phyloP scores from a whole-genome alignment of 92 coral and sea anemone genomes.

The Virgularia gustaviana region DNA sequence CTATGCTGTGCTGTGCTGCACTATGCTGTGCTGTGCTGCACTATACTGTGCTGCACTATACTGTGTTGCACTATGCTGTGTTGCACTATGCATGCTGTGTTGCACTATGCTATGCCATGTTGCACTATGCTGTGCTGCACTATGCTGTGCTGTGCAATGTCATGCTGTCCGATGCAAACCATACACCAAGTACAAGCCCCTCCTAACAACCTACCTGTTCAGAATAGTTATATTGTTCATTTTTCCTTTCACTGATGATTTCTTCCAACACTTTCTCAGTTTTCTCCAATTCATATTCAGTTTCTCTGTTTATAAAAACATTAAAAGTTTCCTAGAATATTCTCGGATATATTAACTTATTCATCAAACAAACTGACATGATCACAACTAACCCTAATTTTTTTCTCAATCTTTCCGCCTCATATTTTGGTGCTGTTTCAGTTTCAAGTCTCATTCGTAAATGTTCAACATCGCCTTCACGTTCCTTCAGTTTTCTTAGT shows the following conservation, averaged over 20 bases:
- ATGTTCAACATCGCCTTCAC: constrained; percentile 34
- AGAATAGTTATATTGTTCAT: neutral
- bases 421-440: constrained; percentile 33
- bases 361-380: neutral
- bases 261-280: constrained; percentile 30
- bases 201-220: neutral
- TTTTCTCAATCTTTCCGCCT: constrained; percentile 30
- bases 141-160: neutral
- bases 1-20: neutral
- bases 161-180: neutral
- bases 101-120: neutral
- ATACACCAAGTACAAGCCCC: too few species aligned
- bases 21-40: neutral
- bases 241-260: constrained; percentile 13
- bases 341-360: neutral
- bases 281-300: constrained; percentile 34
- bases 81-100: neutral
- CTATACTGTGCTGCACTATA: neutral
- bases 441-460: constrained; percentile 18
- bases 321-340: neutral
- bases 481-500: constrained; percentile 11
- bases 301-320: constrained; percentile 1
- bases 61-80: neutral
- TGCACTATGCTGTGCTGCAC: neutral
- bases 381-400: constrained; percentile 16